Evolutionary conservation across 2,797 vertebrate species (phyloP).

Genomic region (Muraenolepis orangiensis): DNA sequence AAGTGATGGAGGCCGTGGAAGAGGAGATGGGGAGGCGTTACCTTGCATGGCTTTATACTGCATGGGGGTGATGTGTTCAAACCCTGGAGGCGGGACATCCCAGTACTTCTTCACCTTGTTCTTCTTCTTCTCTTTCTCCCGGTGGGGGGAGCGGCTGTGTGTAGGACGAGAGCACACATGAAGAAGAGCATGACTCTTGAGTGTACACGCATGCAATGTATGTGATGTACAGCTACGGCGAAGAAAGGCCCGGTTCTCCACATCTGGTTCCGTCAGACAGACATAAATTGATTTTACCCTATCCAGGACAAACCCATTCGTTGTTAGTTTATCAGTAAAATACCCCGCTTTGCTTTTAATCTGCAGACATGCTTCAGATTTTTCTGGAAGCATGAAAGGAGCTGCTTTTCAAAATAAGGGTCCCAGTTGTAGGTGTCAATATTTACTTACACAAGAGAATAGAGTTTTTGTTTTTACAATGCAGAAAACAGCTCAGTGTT

Average conservation of each 20-base stretch:
- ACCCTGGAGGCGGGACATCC: conserved; percentile 81
- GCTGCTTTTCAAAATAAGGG: conserved; percentile 16
- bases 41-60: conserved; percentile 86
- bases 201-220: background rate
- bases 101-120: conserved; percentile 91
- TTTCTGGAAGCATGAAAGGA: conserved; percentile 10
- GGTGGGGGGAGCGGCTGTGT: conserved; percentile 83
- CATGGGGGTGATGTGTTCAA: conserved; percentile 84
- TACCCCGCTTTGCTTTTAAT: conserved; percentile 8
- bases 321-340: conserved; percentile 8
- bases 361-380: conserved; percentile 14
- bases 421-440: conserved; percentile 26
- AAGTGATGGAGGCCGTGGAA: background rate
- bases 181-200: background rate
- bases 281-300: background rate
- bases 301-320: background rate
- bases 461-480: conserved; percentile 47
- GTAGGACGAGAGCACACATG: background rate
- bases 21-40: conserved; percentile 29
- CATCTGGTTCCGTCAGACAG: background rate
- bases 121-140: conserved; percentile 95
- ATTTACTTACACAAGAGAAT: conserved; percentile 27
- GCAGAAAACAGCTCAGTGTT: conserved; percentile 61
- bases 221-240: background rate
- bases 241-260: background rate